Evolutionary conservation across 2,888 invertebrate species (phyloP).

Genomic region (Tricholauxania praeusta): DNA sequence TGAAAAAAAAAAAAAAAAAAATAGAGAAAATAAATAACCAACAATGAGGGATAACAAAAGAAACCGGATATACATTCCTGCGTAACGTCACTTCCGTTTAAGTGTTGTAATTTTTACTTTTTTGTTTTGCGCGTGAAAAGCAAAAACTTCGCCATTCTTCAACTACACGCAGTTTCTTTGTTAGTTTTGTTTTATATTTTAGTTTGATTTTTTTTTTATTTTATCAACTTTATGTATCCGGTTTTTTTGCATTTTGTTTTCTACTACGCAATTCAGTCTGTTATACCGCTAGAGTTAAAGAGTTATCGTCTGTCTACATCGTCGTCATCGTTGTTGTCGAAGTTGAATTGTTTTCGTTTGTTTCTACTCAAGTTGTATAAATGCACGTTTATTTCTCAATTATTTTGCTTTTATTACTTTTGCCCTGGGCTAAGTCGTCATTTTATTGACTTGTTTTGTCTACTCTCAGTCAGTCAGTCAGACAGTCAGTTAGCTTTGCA

Average conservation of each 20-base stretch:
- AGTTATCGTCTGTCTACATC: no score
- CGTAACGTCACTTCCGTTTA: background rate
- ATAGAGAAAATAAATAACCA: no score
- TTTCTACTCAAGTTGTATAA: no score
- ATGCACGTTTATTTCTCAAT: no score
- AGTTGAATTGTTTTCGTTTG: no score
- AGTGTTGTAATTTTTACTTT: slow-evolving; percentile 46
- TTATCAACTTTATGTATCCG: background rate
- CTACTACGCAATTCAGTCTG: background rate
- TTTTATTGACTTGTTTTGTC: no score
- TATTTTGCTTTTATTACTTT: no score
- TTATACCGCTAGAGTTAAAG: no score
- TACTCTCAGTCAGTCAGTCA: no score
- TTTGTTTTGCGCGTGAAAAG: slow-evolving; percentile 30
- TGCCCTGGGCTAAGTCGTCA: no score
- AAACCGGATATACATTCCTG: slow-evolving; percentile 23
- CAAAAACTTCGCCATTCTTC: slow-evolving; percentile 1
- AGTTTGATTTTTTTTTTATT: background rate
- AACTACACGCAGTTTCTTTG: slow-evolving; percentile 45
- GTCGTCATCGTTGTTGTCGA: no score
- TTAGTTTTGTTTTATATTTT: slow-evolving; percentile 38
- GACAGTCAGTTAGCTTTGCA: no score
- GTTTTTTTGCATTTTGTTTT: background rate
- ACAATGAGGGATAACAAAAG: slow-evolving; percentile 40
- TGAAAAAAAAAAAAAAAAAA: slow-evolving; percentile 2